These are phyloP conservation scores for Drosophila arawakana DNA, from an alignment of 1,140 invertebrate species.

Conservation along the genomic window DNA sequence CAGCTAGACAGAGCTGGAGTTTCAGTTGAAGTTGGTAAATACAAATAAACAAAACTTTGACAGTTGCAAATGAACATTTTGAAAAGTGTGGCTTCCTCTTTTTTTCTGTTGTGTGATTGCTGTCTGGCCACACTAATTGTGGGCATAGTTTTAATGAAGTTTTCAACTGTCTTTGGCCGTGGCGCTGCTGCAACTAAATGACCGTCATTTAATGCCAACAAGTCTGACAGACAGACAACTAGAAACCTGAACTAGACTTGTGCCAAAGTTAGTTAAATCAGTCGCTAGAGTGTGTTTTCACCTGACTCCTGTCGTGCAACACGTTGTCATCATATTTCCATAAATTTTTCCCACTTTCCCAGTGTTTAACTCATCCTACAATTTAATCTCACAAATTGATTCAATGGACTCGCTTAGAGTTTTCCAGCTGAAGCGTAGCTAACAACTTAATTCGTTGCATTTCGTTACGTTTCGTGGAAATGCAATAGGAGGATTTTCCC, in stretches of 20 bases:
- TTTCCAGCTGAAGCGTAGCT: conserved; percentile 65
- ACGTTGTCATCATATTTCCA: conserved; percentile 16
- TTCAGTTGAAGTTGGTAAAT: conserved; percentile 27
- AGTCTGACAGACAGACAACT: conserved; percentile 24
- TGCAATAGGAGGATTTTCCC: conserved; percentile 47
- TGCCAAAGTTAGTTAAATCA: no score
- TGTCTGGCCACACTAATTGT: conserved; percentile 54
- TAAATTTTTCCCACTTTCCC: background rate
- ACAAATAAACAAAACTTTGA: conserved; percentile 66
- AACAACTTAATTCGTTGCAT: conserved; percentile 82
- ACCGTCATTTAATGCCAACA: conserved; percentile 59
- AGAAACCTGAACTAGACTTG: background rate
- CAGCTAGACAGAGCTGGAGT: conserved; percentile 21
- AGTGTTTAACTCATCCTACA: conserved; percentile 24
- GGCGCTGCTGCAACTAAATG: conserved; percentile 55
- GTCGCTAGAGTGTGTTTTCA: background rate
- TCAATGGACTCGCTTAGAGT: conserved; percentile 52
- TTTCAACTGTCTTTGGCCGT: conserved; percentile 56
- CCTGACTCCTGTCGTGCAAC: conserved; percentile 20
- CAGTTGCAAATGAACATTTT: conserved; percentile 62
- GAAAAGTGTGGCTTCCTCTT: conserved; percentile 2
- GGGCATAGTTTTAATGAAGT: conserved; percentile 73
- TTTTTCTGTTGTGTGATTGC: conserved; percentile 16
- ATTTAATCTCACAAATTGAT: conserved; percentile 50
- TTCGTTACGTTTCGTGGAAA: conserved; percentile 50